These are phyloP conservation scores for Cassiopea andromeda DNA, from an alignment of 30 jellyfish, hydroid and myxozoan species.

Conservation along the genomic window DNA sequence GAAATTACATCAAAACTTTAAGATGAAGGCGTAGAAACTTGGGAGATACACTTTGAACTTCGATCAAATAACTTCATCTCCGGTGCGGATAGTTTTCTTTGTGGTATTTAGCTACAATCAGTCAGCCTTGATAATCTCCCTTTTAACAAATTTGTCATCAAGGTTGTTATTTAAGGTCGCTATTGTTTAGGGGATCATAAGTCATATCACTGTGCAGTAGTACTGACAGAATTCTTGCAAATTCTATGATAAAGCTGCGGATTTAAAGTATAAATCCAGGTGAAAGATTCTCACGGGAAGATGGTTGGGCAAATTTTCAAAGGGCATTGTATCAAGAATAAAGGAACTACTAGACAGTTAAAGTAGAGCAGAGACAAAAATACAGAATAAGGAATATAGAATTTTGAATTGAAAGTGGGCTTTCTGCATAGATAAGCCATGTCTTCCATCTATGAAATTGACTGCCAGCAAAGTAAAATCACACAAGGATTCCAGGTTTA, in stretches of 20 bases:
- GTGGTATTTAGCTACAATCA: no score
- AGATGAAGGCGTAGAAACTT: no score
- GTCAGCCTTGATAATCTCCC: not conserved
- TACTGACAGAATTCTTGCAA: not conserved
- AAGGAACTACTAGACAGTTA: not conserved
- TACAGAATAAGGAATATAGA: not conserved
- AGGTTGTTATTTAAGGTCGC: not conserved
- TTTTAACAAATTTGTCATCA: not conserved
- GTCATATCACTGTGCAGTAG: not conserved
- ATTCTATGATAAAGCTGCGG: not conserved
- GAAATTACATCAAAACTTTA: no score
- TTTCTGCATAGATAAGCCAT: not conserved
- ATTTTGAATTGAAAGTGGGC: not conserved
- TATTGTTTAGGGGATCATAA: not conserved
- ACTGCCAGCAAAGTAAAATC: not conserved
- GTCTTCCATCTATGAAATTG: not conserved
- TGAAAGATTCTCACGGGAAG: slow-evolving; percentile 4
- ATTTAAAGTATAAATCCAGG: not conserved
- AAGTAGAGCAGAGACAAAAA: not conserved
- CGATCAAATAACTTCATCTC: no score
- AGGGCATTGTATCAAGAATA: not conserved
- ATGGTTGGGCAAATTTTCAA: not conserved
- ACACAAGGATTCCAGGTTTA: no score
- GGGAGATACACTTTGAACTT: no score
- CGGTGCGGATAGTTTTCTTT: no score